Base-by-base conservation (phyloP, 2,797 vertebrate species). In the Paratrypauchen microcephalus region DNA sequence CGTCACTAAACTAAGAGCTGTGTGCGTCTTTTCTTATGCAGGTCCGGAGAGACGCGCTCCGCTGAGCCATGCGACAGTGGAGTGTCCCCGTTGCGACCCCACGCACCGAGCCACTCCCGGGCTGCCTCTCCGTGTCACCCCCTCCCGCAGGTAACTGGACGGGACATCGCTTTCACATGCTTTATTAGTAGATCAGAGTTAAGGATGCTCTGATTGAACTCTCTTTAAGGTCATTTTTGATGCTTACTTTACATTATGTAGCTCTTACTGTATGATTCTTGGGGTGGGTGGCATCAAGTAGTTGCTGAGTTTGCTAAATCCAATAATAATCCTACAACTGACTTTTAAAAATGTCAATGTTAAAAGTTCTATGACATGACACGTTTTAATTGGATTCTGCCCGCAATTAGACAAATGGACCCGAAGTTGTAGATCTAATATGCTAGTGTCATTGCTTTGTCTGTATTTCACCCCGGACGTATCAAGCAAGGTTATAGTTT, bases 41-140 rank as follows among this genome's bases (percentile, higher is more conserved):
- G 80, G 78, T 86, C 88, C 86, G 50, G 85, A 78, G 87, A 88
- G 88, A 84, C 70, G 86, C 87, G 72, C 82, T 84, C 82, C 77
- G 56, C 82, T 70, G 79, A 91, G 91, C 89, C 93, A 94, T 94
- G 94, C 92, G 94, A 85, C 94, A 94, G 92, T 94, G 93, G 93
- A 92, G 93, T 73, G 92, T 94, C 86, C 91, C 93, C 87, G 89
- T 90, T 59, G 92, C 93, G 91, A 92, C 92, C 89, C 91, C 92
- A 56, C 91, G 92, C 87, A 74, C 92, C 19, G 92, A 93, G 74
- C 92, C 93, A 67, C 91, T 93, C 88, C 91, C 93, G 83, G 92
- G 91, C 83, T 88, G 90, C 84, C 83, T 91, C 77, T 90, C 88
- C 26, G 74, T 81, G 82, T 94, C 93, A 16, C 92, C 93, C 71